phyloP scores from a whole-genome alignment of 2,113 vertebrate genomes.

The Motacilla alba region DNA sequence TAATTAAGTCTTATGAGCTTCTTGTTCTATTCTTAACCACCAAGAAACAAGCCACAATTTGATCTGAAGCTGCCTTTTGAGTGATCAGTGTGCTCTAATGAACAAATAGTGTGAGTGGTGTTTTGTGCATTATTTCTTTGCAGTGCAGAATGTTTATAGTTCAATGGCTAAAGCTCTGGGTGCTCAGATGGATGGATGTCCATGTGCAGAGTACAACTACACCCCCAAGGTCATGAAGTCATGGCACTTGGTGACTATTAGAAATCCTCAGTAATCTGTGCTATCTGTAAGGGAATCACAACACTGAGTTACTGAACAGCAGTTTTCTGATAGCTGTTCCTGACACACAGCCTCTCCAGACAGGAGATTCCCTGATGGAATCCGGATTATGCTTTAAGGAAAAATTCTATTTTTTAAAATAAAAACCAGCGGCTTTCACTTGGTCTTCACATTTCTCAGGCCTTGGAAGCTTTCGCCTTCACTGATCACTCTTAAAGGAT shows the following conservation, averaged over 20 bases:
- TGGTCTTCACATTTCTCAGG: neutral
- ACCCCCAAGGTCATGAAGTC: neutral
- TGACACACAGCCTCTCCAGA: neutral
- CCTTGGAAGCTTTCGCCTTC: neutral
- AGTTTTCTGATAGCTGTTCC: neutral
- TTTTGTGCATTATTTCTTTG: neutral
- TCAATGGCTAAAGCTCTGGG: neutral
- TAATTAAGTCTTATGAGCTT: neutral
- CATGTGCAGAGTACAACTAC: neutral
- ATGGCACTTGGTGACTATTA: neutral
- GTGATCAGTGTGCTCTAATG: neutral
- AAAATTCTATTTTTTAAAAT: too few relatives aligned
- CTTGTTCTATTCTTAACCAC: neutral
- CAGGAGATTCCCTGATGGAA: neutral
- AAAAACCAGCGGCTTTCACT: neutral
- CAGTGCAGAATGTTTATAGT: neutral
- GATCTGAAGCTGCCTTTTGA: neutral
- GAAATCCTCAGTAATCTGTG: neutral
- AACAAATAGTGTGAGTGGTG: neutral
- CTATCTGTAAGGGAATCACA: neutral
- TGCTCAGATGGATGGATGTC: neutral
- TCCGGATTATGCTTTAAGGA: neutral
- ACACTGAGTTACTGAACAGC: neutral
- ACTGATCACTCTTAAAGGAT: neutral
- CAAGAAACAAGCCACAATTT: neutral